Conservation (phyloP, 2,113 vertebrate species). For the Vidua macroura region DNA sequence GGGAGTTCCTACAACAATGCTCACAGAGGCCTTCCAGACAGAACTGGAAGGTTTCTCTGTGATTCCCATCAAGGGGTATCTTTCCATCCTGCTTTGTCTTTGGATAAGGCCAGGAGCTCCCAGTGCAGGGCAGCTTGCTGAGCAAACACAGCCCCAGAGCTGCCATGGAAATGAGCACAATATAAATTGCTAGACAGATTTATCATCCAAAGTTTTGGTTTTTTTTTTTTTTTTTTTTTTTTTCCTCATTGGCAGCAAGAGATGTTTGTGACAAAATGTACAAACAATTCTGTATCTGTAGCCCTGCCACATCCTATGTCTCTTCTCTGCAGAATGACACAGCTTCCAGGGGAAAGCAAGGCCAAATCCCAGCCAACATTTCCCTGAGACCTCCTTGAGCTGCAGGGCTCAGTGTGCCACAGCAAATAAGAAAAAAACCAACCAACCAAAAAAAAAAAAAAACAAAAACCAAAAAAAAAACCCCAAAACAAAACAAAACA, state of each 20-base stretch:
- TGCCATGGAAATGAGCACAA: not conserved
- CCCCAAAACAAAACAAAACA: no score
- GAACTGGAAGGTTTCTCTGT: not conserved
- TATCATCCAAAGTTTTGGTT: not conserved
- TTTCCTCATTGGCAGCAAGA: not conserved
- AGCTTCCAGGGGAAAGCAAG: not conserved
- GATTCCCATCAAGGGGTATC: not conserved
- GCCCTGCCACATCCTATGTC: not conserved
- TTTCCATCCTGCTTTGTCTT: slow-evolving; percentile 6
- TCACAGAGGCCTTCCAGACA: not conserved
- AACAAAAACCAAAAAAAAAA: no score
- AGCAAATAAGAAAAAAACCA: not conserved
- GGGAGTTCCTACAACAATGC: not conserved
- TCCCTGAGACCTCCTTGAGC: not conserved
- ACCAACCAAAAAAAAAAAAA: no score
- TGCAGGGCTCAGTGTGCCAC: not conserved
- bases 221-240: not conserved
- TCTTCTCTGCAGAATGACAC: not conserved
- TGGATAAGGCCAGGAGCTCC: not conserved
- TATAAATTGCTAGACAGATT: not conserved
- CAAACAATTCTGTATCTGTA: not conserved
- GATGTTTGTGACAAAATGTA: not conserved
- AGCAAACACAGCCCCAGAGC: not conserved
- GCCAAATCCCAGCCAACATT: not conserved
- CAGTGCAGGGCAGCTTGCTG: not conserved